Evolutionary conservation across 2,797 vertebrate species (phyloP).

Genomic region (Neoniphon sammara): DNA sequence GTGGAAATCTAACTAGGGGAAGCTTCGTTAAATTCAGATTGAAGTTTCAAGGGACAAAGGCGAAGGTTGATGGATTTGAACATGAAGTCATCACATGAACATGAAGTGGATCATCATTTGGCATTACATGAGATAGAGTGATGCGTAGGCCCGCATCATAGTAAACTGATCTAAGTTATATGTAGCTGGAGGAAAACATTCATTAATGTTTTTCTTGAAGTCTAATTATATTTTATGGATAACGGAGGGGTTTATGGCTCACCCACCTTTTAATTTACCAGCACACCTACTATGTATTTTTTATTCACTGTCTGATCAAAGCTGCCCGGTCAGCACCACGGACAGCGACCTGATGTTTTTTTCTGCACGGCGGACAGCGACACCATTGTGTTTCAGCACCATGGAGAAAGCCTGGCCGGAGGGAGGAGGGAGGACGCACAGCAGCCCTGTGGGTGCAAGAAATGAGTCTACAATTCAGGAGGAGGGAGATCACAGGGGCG

Average conservation of each 20-base stretch:
- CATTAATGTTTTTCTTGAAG: not conserved
- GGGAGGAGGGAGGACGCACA: not conserved
- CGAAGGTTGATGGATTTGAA: too few species aligned
- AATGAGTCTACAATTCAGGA: not conserved
- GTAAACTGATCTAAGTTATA: too few species aligned
- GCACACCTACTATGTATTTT: not conserved
- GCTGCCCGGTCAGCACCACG: too few species aligned
- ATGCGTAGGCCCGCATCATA: too few species aligned
- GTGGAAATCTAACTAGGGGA: not conserved
- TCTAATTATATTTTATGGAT: not conserved
- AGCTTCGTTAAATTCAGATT: not conserved
- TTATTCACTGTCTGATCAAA: not conserved
- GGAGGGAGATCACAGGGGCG: not conserved
- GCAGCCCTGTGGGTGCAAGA: not conserved
- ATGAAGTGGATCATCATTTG: too few species aligned
- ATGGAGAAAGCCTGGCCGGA: constrained; percentile 14
- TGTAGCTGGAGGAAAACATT: too few species aligned
- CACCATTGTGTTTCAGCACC: constrained; percentile 48
- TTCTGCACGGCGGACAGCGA: constrained; percentile 75
- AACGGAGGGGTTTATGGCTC: not conserved
- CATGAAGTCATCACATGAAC: too few species aligned
- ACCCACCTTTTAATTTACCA: not conserved
- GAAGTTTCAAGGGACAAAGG: not conserved
- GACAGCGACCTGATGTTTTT: not conserved
- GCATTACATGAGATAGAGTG: too few species aligned